Base-by-base conservation (phyloP, 2,888 invertebrate species). In the Parnassius glacialis region DNA sequence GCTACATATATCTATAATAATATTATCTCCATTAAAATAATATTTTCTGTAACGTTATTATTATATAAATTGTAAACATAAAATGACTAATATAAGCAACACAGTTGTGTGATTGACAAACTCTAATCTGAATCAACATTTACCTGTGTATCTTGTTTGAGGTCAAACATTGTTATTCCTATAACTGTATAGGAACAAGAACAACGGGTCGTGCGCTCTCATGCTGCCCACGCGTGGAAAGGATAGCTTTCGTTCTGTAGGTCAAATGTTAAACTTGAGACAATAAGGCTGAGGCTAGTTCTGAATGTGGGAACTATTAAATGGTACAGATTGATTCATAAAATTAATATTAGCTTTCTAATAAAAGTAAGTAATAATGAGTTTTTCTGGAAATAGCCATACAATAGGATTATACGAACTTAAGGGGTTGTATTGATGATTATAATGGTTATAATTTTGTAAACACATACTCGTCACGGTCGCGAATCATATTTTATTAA, bases 91-190 rank as follows among this genome's bases (percentile, higher is more conserved):
- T 45, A 48, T 57, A 48, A 16, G n/a, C 43, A 2, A 52, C 51
- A 52, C 10, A 53, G 50, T 52, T 52, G 34, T 45, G 34, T 62
- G 62, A 62, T 62, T 62, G 62, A 58, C 62, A 43, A 52, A 57
- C 53, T 62, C 53, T 25, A 57, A 53, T 58, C 53, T 13, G 53
- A 48, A 53, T 58, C 48, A 57, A 43, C 62, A 45, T 59, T 60
- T 54, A 54, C 59, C 52, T 47, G 52, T 47, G 50, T 50, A 59
- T 52, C 16, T 47, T 57, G 52, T 52, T 58, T 62, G 62, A 54
- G 62, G 62, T 62, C 57, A 62, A 54, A 62, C 62, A 62, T 47
- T 58, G 42, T 48, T 61, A 62, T 53, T 53, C 53, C 57, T 57
- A 43, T 50, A 54, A 57, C 53, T 53, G 53, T 52, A 57, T 62